Percentiles rank a stretch among this genome's conserved stretches.
phyloP scores from a whole-genome alignment of 1,140 invertebrate genomes.

The Sinonovacula constricta region DNA sequence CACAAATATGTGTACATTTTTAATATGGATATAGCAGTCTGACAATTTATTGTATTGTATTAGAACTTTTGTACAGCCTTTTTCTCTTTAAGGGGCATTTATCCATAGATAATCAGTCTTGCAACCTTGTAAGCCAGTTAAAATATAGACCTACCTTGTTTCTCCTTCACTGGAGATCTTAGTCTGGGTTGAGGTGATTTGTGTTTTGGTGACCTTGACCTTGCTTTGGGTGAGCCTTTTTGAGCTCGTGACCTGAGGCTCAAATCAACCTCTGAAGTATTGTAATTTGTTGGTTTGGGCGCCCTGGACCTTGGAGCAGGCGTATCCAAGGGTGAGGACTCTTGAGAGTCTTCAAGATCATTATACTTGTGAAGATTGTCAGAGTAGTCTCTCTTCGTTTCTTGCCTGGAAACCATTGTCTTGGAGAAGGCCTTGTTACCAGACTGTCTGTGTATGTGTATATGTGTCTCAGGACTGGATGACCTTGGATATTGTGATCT shows the following conservation, averaged over 20 bases:
- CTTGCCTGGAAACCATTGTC: constrained; percentile 40
- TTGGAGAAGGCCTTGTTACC: constrained; percentile 46
- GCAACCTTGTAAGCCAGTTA: too few species aligned
- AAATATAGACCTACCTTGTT: too few species aligned
- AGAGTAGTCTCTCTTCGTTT: constrained; percentile 31
- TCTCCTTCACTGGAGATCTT: constrained; percentile 40
- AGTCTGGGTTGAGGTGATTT: constrained; percentile 26
- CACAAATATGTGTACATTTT: too few species aligned
- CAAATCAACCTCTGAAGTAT: constrained; percentile 41
- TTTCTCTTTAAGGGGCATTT: too few species aligned
- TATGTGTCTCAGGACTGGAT: constrained; percentile 40
- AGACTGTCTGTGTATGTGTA: not conserved
- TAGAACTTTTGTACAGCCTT: too few species aligned
- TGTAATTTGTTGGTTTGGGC: constrained; percentile 42
- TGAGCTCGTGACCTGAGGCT: not conserved
- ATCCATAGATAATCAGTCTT: too few species aligned
- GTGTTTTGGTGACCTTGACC: constrained; percentile 24
- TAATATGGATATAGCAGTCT: too few species aligned
- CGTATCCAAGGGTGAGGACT: constrained; percentile 43
- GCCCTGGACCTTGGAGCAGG: constrained; percentile 44
- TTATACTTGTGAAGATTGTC: not conserved
- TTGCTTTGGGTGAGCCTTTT: constrained; percentile 27
- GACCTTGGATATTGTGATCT: constrained; percentile 20
- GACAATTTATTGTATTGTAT: too few species aligned
- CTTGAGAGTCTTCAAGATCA: constrained; percentile 22